Evolutionary conservation across 1,140 invertebrate genomes (phyloP).

Genomic region (Diabrotica undecimpunctata): DNA sequence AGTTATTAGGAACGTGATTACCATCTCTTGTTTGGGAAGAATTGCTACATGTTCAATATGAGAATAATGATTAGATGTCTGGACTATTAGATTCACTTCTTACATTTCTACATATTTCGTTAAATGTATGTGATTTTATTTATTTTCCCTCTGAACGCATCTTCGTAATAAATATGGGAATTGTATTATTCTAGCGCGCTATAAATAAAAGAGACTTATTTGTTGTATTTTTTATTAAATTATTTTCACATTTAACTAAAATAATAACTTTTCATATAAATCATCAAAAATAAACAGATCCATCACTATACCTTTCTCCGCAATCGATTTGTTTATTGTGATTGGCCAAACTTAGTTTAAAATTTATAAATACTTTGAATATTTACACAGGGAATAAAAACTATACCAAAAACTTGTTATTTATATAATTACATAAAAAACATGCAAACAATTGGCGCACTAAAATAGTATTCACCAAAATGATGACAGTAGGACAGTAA

Average conservation of each 20-base stretch:
- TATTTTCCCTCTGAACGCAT: no score
- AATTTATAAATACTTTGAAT: not conserved
- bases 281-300: not conserved
- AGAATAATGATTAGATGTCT: no score
- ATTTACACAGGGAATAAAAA: constrained; percentile 1
- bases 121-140: no score
- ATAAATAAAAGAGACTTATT: not conserved
- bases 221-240: constrained; percentile 9
- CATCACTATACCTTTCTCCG: not conserved
- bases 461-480: not conserved
- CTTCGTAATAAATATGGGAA: no score
- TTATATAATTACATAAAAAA: not conserved
- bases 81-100: no score
- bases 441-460: not conserved
- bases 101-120: no score
- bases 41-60: no score
- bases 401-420: not conserved
- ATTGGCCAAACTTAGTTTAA: not conserved
- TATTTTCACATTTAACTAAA: constrained; percentile 13
- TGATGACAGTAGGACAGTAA: not conserved
- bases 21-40: no score
- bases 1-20: no score
- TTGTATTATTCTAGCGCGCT: no score
- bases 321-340: not conserved
- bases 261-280: constrained; percentile 4